Conservation (phyloP, 2,113 vertebrate species). For the Thamnophis sirtalis region DNA sequence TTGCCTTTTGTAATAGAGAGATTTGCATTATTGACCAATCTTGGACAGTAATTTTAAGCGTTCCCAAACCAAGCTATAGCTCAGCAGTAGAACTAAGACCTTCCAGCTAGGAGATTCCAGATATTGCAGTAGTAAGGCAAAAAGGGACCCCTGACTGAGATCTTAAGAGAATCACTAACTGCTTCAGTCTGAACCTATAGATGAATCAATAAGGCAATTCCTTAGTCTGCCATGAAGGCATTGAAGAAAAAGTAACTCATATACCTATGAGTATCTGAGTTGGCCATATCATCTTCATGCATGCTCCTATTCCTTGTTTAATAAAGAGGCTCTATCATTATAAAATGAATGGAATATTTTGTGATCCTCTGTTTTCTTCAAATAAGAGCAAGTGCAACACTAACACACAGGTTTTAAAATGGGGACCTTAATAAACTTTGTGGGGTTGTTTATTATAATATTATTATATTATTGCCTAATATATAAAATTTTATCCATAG, state of each 20-base stretch:
- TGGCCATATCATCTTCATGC: background rate
- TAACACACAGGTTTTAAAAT: slow-evolving; percentile 10
- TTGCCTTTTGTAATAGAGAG: background rate
- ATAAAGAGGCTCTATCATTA: background rate
- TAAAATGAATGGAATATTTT: slow-evolving; percentile 1
- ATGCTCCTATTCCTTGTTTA: too few species aligned
- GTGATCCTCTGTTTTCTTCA: background rate
- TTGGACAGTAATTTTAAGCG: background rate
- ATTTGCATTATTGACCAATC: background rate
- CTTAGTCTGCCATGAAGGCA: background rate
- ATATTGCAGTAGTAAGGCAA: background rate
- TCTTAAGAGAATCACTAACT: background rate
- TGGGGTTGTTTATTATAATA: background rate
- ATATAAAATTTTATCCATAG: background rate
- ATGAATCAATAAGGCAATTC: background rate
- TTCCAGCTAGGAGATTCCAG: background rate
- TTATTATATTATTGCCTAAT: background rate
- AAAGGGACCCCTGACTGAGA: background rate
- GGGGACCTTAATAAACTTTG: slow-evolving; percentile 7
- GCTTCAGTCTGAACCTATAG: background rate
- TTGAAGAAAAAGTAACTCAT: background rate
- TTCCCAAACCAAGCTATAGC: background rate
- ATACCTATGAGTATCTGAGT: background rate
- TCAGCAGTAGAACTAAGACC: background rate
- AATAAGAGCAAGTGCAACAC: background rate